Conservation (phyloP, 1,140 invertebrate genomes). For the Camponotus floridanus region DNA sequence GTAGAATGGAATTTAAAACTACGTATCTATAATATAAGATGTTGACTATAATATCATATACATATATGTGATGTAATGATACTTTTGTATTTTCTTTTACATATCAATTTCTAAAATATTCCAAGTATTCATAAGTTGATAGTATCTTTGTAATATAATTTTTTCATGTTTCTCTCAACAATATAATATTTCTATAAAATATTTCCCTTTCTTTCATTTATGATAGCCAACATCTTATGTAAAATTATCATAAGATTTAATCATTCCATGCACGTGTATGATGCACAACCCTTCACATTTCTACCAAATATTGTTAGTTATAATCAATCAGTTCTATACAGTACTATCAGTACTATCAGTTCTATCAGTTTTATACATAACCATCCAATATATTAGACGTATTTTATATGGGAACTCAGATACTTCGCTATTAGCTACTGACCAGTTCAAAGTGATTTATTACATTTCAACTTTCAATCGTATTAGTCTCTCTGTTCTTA, state of each 20-base stretch:
- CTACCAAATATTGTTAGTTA: not conserved
- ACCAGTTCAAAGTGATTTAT: constrained; percentile 3
- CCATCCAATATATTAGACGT: too few relatives aligned
- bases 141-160: constrained; percentile 10
- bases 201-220: not conserved
- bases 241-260: not conserved
- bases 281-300: not conserved
- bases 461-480: not conserved
- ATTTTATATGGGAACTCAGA: too few relatives aligned
- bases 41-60: constrained; percentile 24
- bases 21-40: not conserved
- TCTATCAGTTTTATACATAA: not conserved
- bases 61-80: not conserved
- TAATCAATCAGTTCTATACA: not conserved
- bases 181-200: not conserved
- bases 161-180: not conserved
- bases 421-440: not conserved
- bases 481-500: not conserved
- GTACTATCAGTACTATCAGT: too few relatives aligned
- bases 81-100: constrained; percentile 18
- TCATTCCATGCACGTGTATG: not conserved
- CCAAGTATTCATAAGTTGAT: not conserved
- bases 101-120: constrained; percentile 12
- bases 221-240: not conserved
- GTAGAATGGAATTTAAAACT: constrained; percentile 47